A percentile compares a stretch with the other conserved stretches of the same genome.
These are phyloP conservation scores for Pteropus alecto DNA, from an alignment of 2,113 vertebrate genomes.

Conservation along the genomic window DNA sequence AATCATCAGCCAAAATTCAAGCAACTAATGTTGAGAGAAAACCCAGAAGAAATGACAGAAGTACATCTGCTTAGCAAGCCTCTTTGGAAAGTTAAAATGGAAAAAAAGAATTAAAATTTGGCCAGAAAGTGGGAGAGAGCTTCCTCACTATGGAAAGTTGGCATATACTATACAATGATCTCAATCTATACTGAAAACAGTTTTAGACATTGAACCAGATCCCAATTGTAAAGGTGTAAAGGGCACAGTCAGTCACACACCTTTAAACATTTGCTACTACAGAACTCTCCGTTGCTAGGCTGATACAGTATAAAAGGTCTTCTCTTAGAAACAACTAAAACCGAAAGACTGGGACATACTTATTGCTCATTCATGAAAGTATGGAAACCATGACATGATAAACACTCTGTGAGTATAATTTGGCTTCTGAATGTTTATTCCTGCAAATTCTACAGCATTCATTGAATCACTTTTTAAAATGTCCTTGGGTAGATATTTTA, in stretches of 20 bases:
- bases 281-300: neutral
- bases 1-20: constrained; percentile 2
- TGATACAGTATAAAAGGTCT: neutral
- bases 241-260: neutral
- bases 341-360: neutral
- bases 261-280: constrained; percentile 13
- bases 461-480: neutral
- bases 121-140: constrained; percentile 31
- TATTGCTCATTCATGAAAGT: constrained; percentile 7
- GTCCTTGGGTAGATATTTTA: neutral
- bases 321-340: neutral
- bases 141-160: constrained; percentile 59
- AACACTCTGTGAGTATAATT: neutral
- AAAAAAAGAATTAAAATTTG: constrained; percentile 62
- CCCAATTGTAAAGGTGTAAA: neutral
- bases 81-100: constrained; percentile 31
- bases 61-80: constrained; percentile 33
- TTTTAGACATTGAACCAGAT: constrained; percentile 25
- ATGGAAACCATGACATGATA: constrained; percentile 15
- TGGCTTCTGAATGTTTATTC: constrained; percentile 31
- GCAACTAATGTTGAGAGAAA: neutral
- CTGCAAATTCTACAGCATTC: neutral
- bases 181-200: constrained; percentile 38
- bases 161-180: constrained; percentile 32
- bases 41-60: constrained; percentile 48